A percentile compares a stretch with the other conserved stretches of the same genome.
Conservation (phyloP, 37 sponge, comb jelly and placozoan genomes). For the Tethya wilhelma region DNA sequence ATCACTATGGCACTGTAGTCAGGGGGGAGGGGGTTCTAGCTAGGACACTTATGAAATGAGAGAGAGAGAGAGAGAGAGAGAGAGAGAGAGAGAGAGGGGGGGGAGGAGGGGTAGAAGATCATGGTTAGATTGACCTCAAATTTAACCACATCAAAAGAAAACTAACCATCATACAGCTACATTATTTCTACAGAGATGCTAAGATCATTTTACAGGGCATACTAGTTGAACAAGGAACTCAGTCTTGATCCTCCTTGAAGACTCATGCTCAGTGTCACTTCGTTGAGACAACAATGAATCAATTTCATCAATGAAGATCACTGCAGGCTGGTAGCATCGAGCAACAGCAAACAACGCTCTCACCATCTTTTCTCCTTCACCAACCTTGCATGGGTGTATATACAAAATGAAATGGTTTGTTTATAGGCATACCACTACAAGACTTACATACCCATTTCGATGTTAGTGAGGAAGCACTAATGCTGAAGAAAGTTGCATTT, state of each 20-base stretch:
- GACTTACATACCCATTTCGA: conserved; percentile 94
- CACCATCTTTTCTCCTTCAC: conserved; percentile 99
- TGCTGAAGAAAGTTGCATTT: conserved; percentile 98
- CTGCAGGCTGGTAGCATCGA: conserved; percentile 95
- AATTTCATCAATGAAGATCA: conserved; percentile 99
- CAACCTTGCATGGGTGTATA: conserved; percentile 65
- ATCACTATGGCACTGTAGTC: no score
- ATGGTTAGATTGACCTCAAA: no score
- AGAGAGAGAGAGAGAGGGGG: no score
- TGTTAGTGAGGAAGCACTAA: conserved; percentile 98
- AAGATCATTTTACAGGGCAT: no score
- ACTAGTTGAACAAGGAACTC: conserved; percentile 98
- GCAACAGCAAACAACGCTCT: conserved; percentile 97
- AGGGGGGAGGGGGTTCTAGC: no score
- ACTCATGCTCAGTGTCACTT: conserved; percentile 94
- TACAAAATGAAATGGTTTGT: background rate
- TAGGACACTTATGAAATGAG: no score
- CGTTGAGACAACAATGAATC: conserved; percentile 96
- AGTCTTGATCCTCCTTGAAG: conserved; percentile 97
- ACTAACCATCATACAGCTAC: no score
- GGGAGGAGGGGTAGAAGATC: no score
- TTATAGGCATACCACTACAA: background rate
- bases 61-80: no score
- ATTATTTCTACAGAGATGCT: no score
- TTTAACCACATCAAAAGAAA: no score